A percentile compares a stretch with the other conserved stretches of the same genome.
Conservation (phyloP, 2,888 invertebrate species). For the Trissolcus japonicus region DNA sequence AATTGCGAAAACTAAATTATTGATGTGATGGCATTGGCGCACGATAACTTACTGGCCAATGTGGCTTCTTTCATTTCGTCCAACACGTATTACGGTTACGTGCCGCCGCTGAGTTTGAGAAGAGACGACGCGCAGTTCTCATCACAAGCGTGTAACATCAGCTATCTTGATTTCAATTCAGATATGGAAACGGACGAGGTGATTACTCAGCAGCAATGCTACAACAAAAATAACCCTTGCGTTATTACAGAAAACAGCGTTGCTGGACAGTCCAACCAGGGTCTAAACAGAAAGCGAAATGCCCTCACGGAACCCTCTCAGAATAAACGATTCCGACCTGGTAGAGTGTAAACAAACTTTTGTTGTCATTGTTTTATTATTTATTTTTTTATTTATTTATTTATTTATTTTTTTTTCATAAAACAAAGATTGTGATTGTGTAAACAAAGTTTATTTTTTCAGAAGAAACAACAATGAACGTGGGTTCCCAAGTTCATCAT, state of each 20-base stretch:
- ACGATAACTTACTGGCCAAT: constrained; percentile 12
- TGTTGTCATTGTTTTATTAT: background rate
- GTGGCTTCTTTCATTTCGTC: constrained; percentile 64
- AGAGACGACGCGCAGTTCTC: background rate
- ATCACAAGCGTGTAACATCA: constrained; percentile 40
- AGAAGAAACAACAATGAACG: constrained; percentile 64
- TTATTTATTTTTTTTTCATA: background rate
- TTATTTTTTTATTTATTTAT: too few species aligned
- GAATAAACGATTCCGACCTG: constrained; percentile 65
- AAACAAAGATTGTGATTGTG: background rate
- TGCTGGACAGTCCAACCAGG: constrained; percentile 9
- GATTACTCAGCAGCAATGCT: constrained; percentile 54
- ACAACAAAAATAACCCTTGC: constrained; percentile 67
- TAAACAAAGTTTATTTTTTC: constrained; percentile 18
- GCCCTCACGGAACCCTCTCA: constrained; percentile 58
- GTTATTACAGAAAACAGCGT: constrained; percentile 66
- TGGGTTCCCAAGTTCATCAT: constrained; percentile 51
- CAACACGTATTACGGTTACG: constrained; percentile 70
- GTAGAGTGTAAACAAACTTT: constrained; percentile 60
- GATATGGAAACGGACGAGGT: constrained; percentile 70
- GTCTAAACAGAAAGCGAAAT: constrained; percentile 66
- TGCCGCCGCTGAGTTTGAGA: constrained; percentile 56
- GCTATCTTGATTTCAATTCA: constrained; percentile 31
- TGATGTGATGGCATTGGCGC: constrained; percentile 22
- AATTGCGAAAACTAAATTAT: background rate